Conservation (phyloP, 2,113 vertebrate species). For the Thryonomys swinderianus region DNA sequence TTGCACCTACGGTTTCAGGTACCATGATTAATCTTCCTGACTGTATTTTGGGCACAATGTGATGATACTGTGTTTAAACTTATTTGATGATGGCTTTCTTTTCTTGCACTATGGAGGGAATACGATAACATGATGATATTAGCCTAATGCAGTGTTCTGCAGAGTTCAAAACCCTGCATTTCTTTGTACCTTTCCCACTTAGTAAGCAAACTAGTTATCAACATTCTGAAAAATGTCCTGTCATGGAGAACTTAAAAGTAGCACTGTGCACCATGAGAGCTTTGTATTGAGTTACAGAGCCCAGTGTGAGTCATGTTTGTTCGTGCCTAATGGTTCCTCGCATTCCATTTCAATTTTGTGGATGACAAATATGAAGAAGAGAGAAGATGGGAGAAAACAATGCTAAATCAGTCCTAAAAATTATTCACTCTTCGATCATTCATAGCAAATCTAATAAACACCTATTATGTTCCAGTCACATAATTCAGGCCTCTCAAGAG, state of each 20-base stretch:
- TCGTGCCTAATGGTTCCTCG: background rate
- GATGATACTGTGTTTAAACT: constrained; percentile 50
- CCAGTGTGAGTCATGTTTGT: background rate
- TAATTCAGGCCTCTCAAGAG: background rate
- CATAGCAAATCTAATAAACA: background rate
- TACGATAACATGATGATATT: constrained; percentile 68
- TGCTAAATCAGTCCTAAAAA: background rate
- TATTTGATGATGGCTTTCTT: constrained; percentile 66
- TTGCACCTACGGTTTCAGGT: constrained; percentile 52
- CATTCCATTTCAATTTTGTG: constrained; percentile 12
- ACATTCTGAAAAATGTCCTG: constrained; percentile 16
- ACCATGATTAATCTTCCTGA: constrained; percentile 41
- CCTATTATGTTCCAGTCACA: background rate
- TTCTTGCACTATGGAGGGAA: constrained; percentile 65
- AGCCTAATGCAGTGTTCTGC: constrained; percentile 62
- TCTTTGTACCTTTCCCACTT: constrained; percentile 48
- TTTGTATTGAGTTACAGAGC: background rate
- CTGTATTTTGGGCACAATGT: constrained; percentile 48
- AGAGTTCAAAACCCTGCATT: constrained; percentile 17
- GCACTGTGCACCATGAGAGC: background rate
- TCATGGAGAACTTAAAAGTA: constrained; percentile 28
- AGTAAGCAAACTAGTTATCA: constrained; percentile 8
- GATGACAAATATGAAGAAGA: constrained; percentile 41
- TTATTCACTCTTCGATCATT: background rate
- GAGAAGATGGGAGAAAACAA: constrained; percentile 18